These are phyloP conservation scores for Oreocharis arfaki DNA, from an alignment of 2,113 vertebrate species.

Conservation along the genomic window DNA sequence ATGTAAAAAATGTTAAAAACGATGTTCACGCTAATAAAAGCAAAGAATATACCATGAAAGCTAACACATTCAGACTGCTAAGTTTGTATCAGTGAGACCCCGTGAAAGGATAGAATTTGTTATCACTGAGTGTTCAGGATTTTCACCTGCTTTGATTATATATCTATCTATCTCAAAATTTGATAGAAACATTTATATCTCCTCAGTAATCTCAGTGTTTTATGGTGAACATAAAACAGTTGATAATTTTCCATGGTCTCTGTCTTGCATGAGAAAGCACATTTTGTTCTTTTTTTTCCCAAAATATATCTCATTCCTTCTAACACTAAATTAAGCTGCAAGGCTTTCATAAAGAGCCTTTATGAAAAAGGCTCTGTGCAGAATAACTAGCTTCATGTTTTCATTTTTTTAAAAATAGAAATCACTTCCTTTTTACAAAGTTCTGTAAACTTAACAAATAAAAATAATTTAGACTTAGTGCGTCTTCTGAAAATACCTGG, in stretches of 20 bases:
- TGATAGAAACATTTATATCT: not conserved
- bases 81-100: not conserved
- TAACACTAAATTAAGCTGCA: not conserved
- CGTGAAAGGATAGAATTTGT: not conserved
- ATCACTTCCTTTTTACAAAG: not conserved
- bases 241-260: not conserved
- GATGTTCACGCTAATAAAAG: not conserved
- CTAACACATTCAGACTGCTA: not conserved
- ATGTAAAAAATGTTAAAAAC: not conserved
- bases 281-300: not conserved
- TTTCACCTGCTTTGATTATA: not conserved
- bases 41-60: not conserved
- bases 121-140: not conserved
- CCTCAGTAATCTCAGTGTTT: not conserved
- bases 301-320: not conserved
- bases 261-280: not conserved
- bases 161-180: not conserved
- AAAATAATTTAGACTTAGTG: not conserved
- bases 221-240: not conserved
- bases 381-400: not conserved
- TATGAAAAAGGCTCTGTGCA: not conserved
- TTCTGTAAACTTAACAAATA: not conserved
- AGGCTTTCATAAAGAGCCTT: not conserved
- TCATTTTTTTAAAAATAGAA: not conserved
- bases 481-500: not conserved